These are phyloP conservation scores for Eurypyga helias DNA, from an alignment of 2,113 vertebrate species.

Conservation along the genomic window DNA sequence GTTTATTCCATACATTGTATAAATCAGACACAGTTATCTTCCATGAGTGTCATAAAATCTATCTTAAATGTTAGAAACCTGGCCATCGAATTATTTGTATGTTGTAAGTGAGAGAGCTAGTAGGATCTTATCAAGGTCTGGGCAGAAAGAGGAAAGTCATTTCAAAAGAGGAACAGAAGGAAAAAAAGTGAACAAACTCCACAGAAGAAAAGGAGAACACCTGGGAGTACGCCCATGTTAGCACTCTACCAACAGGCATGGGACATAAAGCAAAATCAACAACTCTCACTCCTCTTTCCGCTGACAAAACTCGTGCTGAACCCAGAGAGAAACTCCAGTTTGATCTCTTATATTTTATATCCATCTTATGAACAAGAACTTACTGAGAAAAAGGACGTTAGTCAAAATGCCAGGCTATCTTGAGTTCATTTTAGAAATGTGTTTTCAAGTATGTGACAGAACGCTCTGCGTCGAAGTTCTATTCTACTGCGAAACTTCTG, in stretches of 20 bases:
- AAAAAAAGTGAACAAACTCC: neutral
- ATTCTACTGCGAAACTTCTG: neutral
- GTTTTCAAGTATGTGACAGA: neutral
- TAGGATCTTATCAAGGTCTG: neutral
- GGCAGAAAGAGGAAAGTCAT: neutral
- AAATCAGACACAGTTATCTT: neutral
- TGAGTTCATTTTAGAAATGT: neutral
- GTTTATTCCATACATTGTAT: neutral
- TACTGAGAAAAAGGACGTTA: neutral
- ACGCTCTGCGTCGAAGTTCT: neutral
- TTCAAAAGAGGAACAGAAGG: neutral
- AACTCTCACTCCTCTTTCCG: neutral
- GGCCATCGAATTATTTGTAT: neutral
- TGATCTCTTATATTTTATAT: neutral
- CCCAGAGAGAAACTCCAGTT: neutral
- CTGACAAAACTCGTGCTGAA: neutral
- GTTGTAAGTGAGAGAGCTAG: neutral
- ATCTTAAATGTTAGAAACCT: neutral
- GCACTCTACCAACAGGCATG: neutral
- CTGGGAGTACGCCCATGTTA: rapidly evolving
- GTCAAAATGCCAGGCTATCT: neutral
- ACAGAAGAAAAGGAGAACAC: neutral
- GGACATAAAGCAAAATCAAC: neutral
- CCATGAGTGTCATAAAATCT: neutral
- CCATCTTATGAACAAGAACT: neutral